Conservation (phyloP, 2,888 invertebrate genomes). For the Drosophila borborema region DNA sequence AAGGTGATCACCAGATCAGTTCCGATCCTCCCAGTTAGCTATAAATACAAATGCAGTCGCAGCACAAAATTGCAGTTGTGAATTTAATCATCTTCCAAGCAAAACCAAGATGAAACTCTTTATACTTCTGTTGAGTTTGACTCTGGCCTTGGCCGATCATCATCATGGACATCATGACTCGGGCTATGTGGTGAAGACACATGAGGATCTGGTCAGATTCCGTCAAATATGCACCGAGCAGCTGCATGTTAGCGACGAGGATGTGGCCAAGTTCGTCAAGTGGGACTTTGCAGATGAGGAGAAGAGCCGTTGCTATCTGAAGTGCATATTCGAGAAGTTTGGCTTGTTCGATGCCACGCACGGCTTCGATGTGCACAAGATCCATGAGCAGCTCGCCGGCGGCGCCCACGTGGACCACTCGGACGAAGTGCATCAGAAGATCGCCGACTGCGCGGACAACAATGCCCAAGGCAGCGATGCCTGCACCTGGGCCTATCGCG, state of each 20-base stretch:
- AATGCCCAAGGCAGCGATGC: slow-evolving; percentile 75
- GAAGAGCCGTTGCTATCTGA: slow-evolving; percentile 82
- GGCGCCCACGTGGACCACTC: slow-evolving; percentile 69
- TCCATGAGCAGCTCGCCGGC: slow-evolving; percentile 82
- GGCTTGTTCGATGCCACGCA: slow-evolving; percentile 79
- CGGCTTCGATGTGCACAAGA: slow-evolving; percentile 83
- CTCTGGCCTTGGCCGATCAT: slow-evolving; percentile 52
- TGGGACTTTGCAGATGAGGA: slow-evolving; percentile 83
- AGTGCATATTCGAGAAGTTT: slow-evolving; percentile 83
- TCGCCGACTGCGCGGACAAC: slow-evolving; percentile 81
- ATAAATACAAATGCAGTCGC: slow-evolving; percentile 54
- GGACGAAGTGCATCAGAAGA: slow-evolving; percentile 80
- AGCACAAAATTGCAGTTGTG: slow-evolving; percentile 51
- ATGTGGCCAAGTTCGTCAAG: slow-evolving; percentile 81
- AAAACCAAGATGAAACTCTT: slow-evolving; percentile 57
- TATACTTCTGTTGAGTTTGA: slow-evolving; percentile 43
- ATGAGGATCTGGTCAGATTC: slow-evolving; percentile 76
- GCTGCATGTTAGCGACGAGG: slow-evolving; percentile 71
- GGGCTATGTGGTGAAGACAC: slow-evolving; percentile 82
- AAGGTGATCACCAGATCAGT: slow-evolving; percentile 37
- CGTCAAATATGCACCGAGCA: slow-evolving; percentile 76
- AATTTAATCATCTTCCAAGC: slow-evolving; percentile 8
- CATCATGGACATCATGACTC: slow-evolving; percentile 43
- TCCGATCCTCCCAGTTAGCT: slow-evolving; percentile 25
- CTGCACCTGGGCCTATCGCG: slow-evolving; percentile 83